Base-by-base conservation (phyloP, 2,113 vertebrate genomes). In the Mionectes macconnelli region DNA sequence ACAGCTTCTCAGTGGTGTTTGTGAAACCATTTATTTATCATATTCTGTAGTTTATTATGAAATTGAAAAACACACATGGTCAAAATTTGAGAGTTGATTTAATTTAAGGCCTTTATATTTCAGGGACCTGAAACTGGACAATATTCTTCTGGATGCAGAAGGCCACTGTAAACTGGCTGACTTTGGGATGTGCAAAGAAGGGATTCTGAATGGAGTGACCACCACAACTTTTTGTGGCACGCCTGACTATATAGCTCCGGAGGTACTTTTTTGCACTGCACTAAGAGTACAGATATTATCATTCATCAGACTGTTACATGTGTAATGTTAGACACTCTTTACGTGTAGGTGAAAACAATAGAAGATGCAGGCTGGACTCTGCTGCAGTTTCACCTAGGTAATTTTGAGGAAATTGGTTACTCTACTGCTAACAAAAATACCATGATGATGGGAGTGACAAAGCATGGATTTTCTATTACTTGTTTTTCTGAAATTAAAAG, bases 101-200 rank as follows among this genome's bases (percentile, higher is more conserved):
- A 40, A 94, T 81, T 47, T 70, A 7, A 25, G 9, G 16, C 33
- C 47, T 93, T 89, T 84, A 75, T 93, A 37, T 74, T 96, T 95
- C 97, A 99, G 99, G 98, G 99, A 99, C 96, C 98, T 99, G 97
- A 99, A 99, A 99, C 98, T 99, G 98, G 99, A 99, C 94, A 99
- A 99, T 97, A 99, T 99, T 97, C 98, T 99, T 92, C 96, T 99
- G 97, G 99, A 99, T 73, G 99, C 99, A 49, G 99, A 99, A 97
- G 99, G 99, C 69, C 99, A 99, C 97, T 99, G 99, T 97, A 99
- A 99, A 96, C 98, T 99, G 95, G 99, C 99, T 27, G 99, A 99
- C 96, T 99, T 99, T 53, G 99, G 99, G 35, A 99, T 99, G 99
- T 99, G 99, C 95, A 99, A 99, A 92, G 99, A 99, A 96, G 99